Evolutionary conservation across 1,140 invertebrate species (phyloP).

Genomic region (Heterodera schachtii): DNA sequence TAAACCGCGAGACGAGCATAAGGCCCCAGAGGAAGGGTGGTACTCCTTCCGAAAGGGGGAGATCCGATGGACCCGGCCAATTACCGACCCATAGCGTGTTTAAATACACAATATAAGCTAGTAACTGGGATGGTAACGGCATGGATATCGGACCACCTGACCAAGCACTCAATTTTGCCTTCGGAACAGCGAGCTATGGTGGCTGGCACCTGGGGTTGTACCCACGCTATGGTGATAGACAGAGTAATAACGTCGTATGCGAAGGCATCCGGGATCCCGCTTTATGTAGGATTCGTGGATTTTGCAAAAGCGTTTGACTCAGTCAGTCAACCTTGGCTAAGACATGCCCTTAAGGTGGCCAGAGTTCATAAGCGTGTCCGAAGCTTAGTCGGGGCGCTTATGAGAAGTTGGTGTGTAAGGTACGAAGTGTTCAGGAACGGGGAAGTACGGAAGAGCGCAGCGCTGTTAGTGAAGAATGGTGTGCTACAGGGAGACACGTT

Average conservation of each 20-base stretch:
- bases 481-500: constrained; percentile 50
- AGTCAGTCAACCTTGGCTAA: constrained; percentile 38
- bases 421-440: constrained; percentile 27
- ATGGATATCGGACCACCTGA: constrained; percentile 27
- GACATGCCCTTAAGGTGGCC: constrained; percentile 21
- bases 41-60: too few relatives aligned
- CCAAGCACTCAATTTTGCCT: constrained; percentile 26
- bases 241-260: constrained; percentile 40
- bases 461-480: constrained; percentile 30
- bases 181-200: constrained; percentile 21
- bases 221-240: constrained; percentile 43
- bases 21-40: too few relatives aligned
- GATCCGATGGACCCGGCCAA: too few relatives aligned
- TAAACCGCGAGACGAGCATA: too few relatives aligned
- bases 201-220: constrained; percentile 41
- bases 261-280: constrained; percentile 25
- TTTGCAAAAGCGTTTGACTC: constrained; percentile 45
- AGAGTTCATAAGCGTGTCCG: constrained; percentile 12
- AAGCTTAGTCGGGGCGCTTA: constrained; percentile 10
- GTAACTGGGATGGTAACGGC: constrained; percentile 32
- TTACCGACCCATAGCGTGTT: constrained; percentile 40
- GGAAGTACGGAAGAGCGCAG: constrained; percentile 20
- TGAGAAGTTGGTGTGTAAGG: constrained; percentile 37
- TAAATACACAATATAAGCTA: constrained; percentile 44
- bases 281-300: constrained; percentile 44